Percentiles rank a stretch among this genome's conserved stretches.
Conservation (phyloP, 1,140 invertebrate species). For the Scylla paramamosain region DNA sequence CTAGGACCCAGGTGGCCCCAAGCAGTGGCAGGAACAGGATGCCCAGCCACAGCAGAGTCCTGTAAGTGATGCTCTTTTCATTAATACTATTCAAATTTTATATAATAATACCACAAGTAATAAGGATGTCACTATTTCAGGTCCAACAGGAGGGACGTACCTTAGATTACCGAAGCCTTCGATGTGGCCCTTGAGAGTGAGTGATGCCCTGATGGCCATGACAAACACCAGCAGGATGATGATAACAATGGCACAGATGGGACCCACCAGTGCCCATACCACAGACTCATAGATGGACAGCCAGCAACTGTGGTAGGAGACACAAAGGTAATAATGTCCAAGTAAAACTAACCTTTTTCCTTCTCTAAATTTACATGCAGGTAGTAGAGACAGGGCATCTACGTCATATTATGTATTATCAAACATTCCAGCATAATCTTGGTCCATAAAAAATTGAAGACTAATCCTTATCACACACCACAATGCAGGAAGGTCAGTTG, state of each 20-base stretch:
- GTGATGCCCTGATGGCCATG: constrained; percentile 92
- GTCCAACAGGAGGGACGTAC: constrained; percentile 78
- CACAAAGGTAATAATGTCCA: too few relatives aligned
- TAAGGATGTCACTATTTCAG: too few relatives aligned
- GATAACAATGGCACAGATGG: constrained; percentile 88
- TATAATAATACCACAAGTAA: too few relatives aligned
- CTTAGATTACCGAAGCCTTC: constrained; percentile 93
- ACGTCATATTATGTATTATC: too few relatives aligned
- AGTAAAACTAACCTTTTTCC: background rate
- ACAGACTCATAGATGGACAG: constrained; percentile 95
- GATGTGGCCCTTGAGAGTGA: constrained; percentile 93
- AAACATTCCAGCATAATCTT: too few relatives aligned
- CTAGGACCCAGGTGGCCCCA: constrained; percentile 89
- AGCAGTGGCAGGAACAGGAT: constrained; percentile 89
- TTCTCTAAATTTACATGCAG: too few relatives aligned
- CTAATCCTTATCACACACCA: too few relatives aligned
- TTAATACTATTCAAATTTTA: constrained; percentile 57
- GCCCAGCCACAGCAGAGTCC: constrained; percentile 91
- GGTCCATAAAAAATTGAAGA: too few relatives aligned
- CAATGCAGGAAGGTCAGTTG: too few relatives aligned
- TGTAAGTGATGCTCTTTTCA: constrained; percentile 79
- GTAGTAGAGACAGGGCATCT: too few relatives aligned
- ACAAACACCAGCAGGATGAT: constrained; percentile 90
- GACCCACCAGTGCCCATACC: constrained; percentile 94
- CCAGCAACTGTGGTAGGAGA: constrained; percentile 89